Evolutionary conservation across 1,140 invertebrate genomes (phyloP).

Genomic region (Caenorhabditis latens): DNA sequence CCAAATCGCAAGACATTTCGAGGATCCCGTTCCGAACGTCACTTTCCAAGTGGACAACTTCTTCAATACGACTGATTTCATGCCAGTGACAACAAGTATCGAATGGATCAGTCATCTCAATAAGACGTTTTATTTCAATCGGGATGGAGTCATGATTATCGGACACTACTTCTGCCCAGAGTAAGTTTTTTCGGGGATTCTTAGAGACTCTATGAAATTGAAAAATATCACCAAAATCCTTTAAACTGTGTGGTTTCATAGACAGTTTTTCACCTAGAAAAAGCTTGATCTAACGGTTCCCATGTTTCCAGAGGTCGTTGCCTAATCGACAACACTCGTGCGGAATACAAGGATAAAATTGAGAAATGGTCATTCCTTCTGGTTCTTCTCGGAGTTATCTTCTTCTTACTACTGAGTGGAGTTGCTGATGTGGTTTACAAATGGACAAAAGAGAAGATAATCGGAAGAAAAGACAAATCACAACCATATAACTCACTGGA

Average conservation of each 20-base stretch:
- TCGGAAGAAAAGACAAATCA: background rate
- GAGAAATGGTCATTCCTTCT: background rate
- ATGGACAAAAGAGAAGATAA: background rate
- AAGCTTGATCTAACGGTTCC: background rate
- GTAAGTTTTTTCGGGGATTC: background rate
- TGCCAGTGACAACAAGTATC: slow-evolving; percentile 5
- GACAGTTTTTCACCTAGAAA: background rate
- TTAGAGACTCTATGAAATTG: background rate
- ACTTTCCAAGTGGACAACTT: slow-evolving; percentile 5
- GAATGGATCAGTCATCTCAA: background rate
- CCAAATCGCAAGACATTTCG: background rate
- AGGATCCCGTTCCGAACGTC: background rate
- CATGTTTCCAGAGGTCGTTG: background rate
- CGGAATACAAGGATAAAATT: background rate
- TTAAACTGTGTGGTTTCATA: background rate
- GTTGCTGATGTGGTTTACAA: background rate
- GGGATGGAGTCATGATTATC: slow-evolving; percentile 6
- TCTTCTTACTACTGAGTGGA: slow-evolving; percentile 22
- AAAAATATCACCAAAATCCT: too few species aligned
- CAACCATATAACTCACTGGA: slow-evolving; percentile 20
- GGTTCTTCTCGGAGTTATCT: background rate
- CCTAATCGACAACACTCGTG: slow-evolving; percentile 5
- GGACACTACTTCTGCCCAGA: slow-evolving; percentile 33
- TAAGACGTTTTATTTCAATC: slow-evolving; percentile 34
- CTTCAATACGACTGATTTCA: slow-evolving; percentile 28